Conservation (phyloP, 2,888 invertebrate genomes). For the Cephus runcator region DNA sequence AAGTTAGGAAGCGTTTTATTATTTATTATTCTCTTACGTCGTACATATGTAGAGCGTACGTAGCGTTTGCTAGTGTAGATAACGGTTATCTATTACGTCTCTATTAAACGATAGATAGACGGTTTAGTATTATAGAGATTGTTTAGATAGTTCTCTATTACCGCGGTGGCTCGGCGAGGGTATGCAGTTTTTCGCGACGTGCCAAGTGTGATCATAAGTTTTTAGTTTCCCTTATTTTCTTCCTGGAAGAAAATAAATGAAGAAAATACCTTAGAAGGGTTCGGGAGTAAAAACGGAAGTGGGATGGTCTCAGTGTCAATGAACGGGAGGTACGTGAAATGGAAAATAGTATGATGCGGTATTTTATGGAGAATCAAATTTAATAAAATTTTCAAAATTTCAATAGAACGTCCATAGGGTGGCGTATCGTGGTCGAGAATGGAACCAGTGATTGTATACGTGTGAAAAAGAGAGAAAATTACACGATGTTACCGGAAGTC, state of each 20-base stretch:
- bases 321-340: neutral
- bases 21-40: constrained; percentile 62
- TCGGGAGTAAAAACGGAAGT: neutral
- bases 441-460: neutral
- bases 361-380: neutral
- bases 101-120: constrained; percentile 51
- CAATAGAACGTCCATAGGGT: neutral
- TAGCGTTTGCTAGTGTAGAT: constrained; percentile 52
- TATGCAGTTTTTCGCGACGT: constrained; percentile 3
- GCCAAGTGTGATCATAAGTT: constrained; percentile 14
- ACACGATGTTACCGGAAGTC: neutral
- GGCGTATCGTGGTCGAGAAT: constrained; percentile 11
- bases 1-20: constrained; percentile 57
- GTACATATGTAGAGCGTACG: constrained; percentile 48
- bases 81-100: constrained; percentile 49
- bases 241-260: constrained; percentile 9
- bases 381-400: neutral
- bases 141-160: constrained; percentile 57
- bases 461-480: neutral
- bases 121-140: constrained; percentile 58
- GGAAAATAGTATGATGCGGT: neutral
- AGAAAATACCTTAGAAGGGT: neutral
- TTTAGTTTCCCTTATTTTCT: neutral
- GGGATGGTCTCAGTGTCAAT: neutral
- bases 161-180: constrained; percentile 51